Evolutionary conservation across 2,797 vertebrate genomes (phyloP).

Genomic region (Ateles fusciceps): DNA sequence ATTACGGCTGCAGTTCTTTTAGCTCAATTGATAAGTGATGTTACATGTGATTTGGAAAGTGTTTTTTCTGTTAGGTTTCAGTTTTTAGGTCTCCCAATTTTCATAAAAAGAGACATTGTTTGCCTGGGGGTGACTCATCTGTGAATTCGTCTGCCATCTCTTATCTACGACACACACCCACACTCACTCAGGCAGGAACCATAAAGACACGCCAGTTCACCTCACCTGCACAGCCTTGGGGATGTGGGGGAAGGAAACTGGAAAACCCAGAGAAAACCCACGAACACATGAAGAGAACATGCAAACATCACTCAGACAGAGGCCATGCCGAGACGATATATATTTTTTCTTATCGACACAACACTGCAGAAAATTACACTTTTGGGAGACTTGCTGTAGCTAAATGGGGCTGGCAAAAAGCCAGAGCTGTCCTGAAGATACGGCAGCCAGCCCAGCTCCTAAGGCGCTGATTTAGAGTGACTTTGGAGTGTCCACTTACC

Average conservation of each 20-base stretch:
- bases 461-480: accelerated
- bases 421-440: background rate
- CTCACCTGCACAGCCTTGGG: background rate
- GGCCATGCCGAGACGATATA: background rate
- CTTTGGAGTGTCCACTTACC: background rate
- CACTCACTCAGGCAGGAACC: background rate
- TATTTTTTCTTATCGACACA: background rate
- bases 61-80: too few relatives aligned
- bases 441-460: background rate
- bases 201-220: background rate
- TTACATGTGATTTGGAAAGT: too few relatives aligned
- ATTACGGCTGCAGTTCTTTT: too few relatives aligned
- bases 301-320: background rate
- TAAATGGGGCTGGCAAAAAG: background rate
- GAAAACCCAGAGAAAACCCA: background rate
- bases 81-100: too few relatives aligned
- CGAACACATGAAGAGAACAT: background rate
- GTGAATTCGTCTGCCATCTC: too few relatives aligned
- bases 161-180: background rate
- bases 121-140: too few relatives aligned
- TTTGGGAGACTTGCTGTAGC: background rate
- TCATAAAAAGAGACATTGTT: too few relatives aligned
- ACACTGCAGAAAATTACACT: background rate
- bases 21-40: too few relatives aligned
- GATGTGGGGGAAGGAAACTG: background rate